Evolutionary conservation across 2,797 vertebrate genomes (phyloP), one percentile per base, ranked within the genome.

Genomic region (Scarus forsteni): DNA sequence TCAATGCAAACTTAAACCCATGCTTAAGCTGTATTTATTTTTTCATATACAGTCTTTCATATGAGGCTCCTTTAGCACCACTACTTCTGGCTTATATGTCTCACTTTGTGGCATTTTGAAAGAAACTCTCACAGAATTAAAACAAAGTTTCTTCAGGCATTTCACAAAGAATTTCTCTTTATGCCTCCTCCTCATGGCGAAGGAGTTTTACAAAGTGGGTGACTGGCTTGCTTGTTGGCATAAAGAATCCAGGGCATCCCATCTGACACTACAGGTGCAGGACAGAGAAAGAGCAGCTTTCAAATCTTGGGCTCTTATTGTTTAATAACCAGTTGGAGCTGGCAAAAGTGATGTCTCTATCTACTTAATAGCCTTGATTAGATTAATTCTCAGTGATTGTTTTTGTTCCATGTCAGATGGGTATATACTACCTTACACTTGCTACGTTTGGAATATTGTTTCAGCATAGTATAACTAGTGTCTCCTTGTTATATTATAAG

Each of bases 151-250:
- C 77, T 74, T 56, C 48, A 61, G 75, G 81, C 67, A 54, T 60
- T 35, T 60, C 53, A 60, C 14, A 0, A 57, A 76, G 54, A 55
- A 2, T 27, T 27, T 51, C 56, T 54, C 35, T 52, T 50, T 61
- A 34, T 66, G 45, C 65, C 60, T 66, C 42, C 55, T 73, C 73
- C 77, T 73, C 70, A 39, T 5, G 38, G 58, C 72, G 46, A 57
- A 39, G 4, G 58, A 60, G 61, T 76, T 80, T 73, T 35, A 19
- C 10, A 9, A 65, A 59, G 62, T 51, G 66, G 65, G 54, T 75
- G 71, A 63, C 69, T 55, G 65, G 54, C 73, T 71, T 38, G 46
- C 13, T 57, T 39, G 16, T 53, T 74, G 45, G 43, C 27, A 27
- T 27, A 27, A 27, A 27, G 27, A 27, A 60, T 73, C 65, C 46